phyloP scores from a whole-genome alignment of 2,797 vertebrate genomes.

The Liasis olivaceus region DNA sequence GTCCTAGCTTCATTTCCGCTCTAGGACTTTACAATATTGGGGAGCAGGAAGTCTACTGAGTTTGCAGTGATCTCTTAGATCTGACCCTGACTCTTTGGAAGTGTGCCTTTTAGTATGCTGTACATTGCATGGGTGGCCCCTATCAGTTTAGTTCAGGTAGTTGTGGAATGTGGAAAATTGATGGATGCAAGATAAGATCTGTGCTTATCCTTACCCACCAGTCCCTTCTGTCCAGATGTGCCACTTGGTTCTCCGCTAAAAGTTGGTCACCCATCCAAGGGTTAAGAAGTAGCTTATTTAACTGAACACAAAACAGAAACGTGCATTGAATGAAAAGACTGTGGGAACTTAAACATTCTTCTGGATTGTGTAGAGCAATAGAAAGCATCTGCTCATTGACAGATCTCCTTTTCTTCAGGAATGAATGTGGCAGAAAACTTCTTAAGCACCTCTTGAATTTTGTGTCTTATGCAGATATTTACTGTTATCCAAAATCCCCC shows the following conservation, averaged over 20 bases:
- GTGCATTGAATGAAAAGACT: neutral
- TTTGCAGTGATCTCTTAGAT: neutral
- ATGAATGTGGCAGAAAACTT: neutral
- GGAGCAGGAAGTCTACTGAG: neutral
- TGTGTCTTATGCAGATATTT: neutral
- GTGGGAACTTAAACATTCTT: neutral
- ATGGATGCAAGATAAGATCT: neutral
- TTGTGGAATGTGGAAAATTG: neutral
- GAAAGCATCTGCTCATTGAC: neutral
- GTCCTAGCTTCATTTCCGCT: neutral
- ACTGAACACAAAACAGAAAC: neutral
- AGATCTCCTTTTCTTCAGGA: neutral
- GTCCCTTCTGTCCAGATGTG: neutral
- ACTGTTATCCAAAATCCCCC: neutral
- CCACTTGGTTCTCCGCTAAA: neutral
- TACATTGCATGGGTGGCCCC: neutral
- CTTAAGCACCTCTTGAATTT: neutral
- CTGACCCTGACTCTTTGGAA: neutral
- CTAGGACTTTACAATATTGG: neutral
- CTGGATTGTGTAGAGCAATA: neutral
- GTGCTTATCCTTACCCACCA: neutral
- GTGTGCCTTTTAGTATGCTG: neutral
- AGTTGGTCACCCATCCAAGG: neutral
- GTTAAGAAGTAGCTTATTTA: neutral
- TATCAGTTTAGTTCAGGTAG: neutral